Conservation (phyloP, 2,888 invertebrate genomes). For the Netelia inedita region DNA sequence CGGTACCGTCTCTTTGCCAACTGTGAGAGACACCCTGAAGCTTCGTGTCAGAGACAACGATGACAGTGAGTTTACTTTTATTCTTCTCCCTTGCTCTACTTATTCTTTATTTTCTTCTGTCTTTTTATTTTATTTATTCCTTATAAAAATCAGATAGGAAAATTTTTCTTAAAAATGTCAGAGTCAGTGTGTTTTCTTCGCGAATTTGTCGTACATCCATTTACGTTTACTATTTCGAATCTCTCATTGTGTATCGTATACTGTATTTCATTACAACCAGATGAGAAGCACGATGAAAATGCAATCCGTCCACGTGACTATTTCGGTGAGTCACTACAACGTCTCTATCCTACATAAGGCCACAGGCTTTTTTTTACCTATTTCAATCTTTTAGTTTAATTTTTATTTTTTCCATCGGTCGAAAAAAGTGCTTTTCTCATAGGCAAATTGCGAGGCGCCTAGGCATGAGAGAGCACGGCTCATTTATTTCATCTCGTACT, state of each 20-base stretch:
- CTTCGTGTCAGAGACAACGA: conserved; percentile 91
- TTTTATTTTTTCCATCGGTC: conserved; percentile 39
- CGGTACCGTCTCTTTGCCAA: conserved; percentile 90
- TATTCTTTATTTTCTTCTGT: conserved; percentile 29
- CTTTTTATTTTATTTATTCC: conserved; percentile 3
- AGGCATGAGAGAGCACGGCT: conserved; percentile 58
- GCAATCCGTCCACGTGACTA: conserved; percentile 79
- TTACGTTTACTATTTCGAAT: not conserved
- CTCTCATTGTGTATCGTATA: conserved; percentile 50
- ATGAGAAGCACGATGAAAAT: conserved; percentile 82
- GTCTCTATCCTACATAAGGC: conserved; percentile 61
- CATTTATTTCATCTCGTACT: conserved; percentile 29
- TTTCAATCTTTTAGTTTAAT: conserved; percentile 34
- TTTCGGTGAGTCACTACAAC: conserved; percentile 78
- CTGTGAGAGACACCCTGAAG: conserved; percentile 90
- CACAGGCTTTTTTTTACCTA: conserved; percentile 51
- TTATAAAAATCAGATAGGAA: conserved; percentile 4
- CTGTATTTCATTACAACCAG: conserved; percentile 76
- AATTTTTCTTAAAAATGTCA: not conserved
- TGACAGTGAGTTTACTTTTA: conserved; percentile 88
- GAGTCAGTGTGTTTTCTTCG: not conserved
- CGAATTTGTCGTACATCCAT: not conserved
- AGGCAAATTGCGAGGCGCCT: conserved; percentile 2
- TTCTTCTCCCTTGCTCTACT: not conserved
- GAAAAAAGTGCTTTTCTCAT: conserved; percentile 38